Base-by-base conservation (phyloP, 2,113 vertebrate genomes). In the Ellobius talpinus region DNA sequence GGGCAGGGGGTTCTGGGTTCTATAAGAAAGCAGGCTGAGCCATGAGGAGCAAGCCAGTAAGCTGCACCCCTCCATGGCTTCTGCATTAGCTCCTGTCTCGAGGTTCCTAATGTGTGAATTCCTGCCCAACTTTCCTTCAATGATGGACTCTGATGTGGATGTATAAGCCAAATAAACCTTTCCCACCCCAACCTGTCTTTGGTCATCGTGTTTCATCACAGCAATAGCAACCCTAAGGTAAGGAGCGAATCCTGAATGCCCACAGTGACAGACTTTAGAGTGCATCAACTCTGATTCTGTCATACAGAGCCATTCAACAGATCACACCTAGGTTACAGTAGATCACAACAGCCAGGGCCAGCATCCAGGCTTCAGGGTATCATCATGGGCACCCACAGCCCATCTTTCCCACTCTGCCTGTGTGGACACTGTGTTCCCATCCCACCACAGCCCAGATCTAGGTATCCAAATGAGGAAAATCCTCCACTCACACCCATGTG, bases 361-460 rank as follows among this genome's bases (percentile, higher is more conserved):
- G 89, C 36, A 2, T 42, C 31, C 0, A 33, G 8, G 42, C n/a
- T 1, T 0, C 24, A 14, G 31, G 0, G 2, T 72, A 12, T 39
- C 58, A 14, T 2, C 5, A 7, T 2, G 72, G 82, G 21, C 0
- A 0, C 0, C 36, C 24, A 31, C 0, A 6, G 5, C 14, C 13
- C 0, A 1, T 13, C 19, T 11, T n/a, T 19, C 68, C 39, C 0
- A 0, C 45, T 42, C 89, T 31, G 36, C 45, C 11, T 4, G 26
- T 21, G 4, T 5, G 4, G 21, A 33, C 33, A 5, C 19, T 0
- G 3, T 0, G 3, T 12, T 77, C 55, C 61, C 2, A 42, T 5
- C 39, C 72, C 26, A 3, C 2, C 5, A 11, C 1, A 33, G 73
- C 9, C 42, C n/a, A 16, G 39, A 3, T 42, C 61, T 31, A 72